Evolutionary conservation across 2,888 invertebrate genomes (phyloP).

Genomic region (Amitus sp.): DNA sequence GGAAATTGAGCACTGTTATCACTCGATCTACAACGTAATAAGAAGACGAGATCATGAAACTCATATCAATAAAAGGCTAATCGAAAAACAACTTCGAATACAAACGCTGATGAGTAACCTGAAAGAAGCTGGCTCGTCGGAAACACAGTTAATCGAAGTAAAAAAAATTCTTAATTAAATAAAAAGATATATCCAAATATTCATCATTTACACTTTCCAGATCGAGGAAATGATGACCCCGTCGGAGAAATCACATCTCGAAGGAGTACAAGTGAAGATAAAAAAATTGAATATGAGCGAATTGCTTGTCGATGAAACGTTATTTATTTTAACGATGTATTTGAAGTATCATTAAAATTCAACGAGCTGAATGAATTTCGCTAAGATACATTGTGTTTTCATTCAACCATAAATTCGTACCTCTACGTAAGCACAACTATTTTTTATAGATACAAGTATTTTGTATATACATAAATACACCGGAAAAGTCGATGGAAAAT

Average conservation of each 20-base stretch:
- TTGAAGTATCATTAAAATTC: conserved; percentile 67
- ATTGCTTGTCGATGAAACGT: conserved; percentile 82
- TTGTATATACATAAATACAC: conserved; percentile 34
- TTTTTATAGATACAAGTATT: conserved; percentile 17
- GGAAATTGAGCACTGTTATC: conserved; percentile 77
- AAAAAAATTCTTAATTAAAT: conserved; percentile 44
- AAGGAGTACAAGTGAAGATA: conserved; percentile 78
- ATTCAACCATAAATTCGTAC: conserved; percentile 5
- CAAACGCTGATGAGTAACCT: conserved; percentile 84
- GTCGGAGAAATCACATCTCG: conserved; percentile 80
- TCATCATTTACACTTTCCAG: conserved; percentile 67
- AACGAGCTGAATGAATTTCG: not conserved
- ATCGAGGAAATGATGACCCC: conserved; percentile 89
- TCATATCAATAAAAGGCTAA: conserved; percentile 78
- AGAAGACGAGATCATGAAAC: conserved; percentile 74
- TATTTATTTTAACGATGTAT: conserved; percentile 84
- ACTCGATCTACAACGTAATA: conserved; percentile 77
- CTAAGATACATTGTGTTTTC: not conserved
- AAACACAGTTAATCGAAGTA: conserved; percentile 84
- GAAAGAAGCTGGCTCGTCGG: conserved; percentile 80
- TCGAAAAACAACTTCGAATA: conserved; percentile 87
- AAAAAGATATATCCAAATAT: too few species aligned
- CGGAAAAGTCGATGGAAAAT: conserved; percentile 25
- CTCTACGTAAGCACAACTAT: conserved; percentile 15
- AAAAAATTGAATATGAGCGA: conserved; percentile 83